Conservation (phyloP, 2,888 invertebrate genomes). For the Blera fallax region DNA sequence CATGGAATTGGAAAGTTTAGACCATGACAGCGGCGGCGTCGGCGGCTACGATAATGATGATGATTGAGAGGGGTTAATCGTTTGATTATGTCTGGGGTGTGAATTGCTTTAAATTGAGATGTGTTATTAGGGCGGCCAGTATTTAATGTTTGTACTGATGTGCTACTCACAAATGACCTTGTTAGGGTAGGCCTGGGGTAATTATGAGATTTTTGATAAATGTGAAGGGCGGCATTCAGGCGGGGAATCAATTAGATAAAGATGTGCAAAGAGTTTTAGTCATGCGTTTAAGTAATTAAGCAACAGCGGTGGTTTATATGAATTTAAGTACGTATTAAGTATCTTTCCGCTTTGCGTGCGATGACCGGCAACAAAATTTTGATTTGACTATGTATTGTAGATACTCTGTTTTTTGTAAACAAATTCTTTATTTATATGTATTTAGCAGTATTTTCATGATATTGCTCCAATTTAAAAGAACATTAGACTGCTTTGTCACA, state of each 20-base stretch:
- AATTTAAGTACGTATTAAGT: background rate
- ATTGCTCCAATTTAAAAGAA: no score
- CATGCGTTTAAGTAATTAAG: background rate
- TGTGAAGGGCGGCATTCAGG: background rate
- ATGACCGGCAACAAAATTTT: no score
- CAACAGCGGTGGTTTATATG: background rate
- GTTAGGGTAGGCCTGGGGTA: conserved; percentile 3
- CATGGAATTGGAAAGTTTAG: conserved; percentile 1
- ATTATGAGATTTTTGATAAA: background rate
- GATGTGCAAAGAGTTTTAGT: background rate
- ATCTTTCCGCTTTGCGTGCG: background rate
- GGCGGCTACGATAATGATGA: background rate
- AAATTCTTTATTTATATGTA: no score
- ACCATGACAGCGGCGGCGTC: background rate
- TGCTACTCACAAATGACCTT: background rate
- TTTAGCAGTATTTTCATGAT: no score
- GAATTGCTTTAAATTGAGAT: conserved; percentile 10
- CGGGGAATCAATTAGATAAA: background rate
- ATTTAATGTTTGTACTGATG: background rate
- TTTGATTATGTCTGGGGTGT: conserved; percentile 27
- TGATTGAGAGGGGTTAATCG: conserved; percentile 13
- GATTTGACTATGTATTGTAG: no score
- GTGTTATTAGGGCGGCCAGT: background rate
- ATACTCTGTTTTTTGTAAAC: no score
- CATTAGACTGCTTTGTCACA: no score